Conservation (phyloP, 2,888 invertebrate species). For the Yponomeuta plumbellus region DNA sequence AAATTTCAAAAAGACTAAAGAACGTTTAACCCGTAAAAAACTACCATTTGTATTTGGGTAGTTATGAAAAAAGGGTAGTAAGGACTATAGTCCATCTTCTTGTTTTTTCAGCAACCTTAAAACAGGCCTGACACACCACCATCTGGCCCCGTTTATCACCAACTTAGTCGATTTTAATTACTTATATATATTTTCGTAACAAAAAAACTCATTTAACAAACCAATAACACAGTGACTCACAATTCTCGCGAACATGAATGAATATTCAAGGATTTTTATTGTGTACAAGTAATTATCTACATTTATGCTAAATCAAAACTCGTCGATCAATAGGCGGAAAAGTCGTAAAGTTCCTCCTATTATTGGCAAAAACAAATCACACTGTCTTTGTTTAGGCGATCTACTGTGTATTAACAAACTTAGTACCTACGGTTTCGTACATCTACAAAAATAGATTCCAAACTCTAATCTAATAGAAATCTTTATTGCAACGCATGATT, state of each 20-base stretch:
- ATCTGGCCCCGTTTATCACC: background rate
- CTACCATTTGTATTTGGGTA: too few species aligned
- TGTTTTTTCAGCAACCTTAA: too few species aligned
- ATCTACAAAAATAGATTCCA: background rate
- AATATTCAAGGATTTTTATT: conserved; percentile 2
- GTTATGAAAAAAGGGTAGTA: too few species aligned
- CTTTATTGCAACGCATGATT: background rate
- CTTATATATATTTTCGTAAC: background rate
- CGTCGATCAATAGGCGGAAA: background rate
- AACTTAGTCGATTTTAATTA: background rate
- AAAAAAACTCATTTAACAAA: background rate
- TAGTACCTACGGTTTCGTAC: background rate
- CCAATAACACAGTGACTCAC: background rate
- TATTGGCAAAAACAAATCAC: background rate
- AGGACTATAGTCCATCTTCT: too few species aligned
- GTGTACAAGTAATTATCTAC: background rate
- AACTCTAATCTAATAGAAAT: background rate
- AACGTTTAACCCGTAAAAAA: too few species aligned
- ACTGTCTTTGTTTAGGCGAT: background rate
- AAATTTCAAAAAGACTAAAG: too few species aligned
- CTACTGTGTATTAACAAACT: background rate
- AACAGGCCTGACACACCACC: too few species aligned
- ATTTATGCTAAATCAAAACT: background rate
- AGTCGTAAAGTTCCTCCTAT: background rate
- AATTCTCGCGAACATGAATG: background rate